These are phyloP conservation scores for Lucifuga dentata DNA, from an alignment of 2,113 vertebrate genomes.

Conservation along the genomic window DNA sequence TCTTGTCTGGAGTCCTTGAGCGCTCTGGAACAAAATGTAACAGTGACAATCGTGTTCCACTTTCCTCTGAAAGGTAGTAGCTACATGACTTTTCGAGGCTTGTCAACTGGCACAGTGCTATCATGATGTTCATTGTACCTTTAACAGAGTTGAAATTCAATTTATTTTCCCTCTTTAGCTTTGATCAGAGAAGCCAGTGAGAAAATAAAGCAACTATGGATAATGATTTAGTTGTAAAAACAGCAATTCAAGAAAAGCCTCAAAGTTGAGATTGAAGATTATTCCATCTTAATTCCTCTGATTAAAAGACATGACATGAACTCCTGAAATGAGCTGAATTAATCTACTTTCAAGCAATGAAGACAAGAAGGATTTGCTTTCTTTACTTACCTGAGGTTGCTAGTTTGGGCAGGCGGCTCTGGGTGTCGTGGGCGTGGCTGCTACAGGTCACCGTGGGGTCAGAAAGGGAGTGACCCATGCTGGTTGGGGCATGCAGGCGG, in stretches of 20 bases:
- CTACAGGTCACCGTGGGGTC: conserved; percentile 82
- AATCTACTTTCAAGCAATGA: background rate
- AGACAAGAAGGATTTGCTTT: background rate
- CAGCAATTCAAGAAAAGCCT: too few species aligned
- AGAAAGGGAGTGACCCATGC: conserved; percentile 85
- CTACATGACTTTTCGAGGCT: conserved; percentile 19
- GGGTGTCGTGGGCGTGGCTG: conserved; percentile 67
- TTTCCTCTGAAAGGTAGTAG: conserved; percentile 13
- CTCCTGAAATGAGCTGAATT: too few species aligned
- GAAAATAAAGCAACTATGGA: background rate
- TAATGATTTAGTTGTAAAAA: too few species aligned
- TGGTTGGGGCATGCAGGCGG: conserved; percentile 64
- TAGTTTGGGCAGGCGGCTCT: conserved; percentile 85
- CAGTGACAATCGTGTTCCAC: conserved; percentile 44
- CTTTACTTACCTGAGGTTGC: conserved; percentile 84
- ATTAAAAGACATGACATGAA: too few species aligned
- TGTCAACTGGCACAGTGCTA: background rate
- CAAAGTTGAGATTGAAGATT: too few species aligned
- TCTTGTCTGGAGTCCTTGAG: conserved; percentile 27
- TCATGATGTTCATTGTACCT: background rate
- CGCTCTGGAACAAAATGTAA: conserved; percentile 16
- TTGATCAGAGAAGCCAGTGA: conserved; percentile 2
- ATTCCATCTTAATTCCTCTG: too few species aligned
- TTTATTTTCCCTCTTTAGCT: conserved; percentile 3
- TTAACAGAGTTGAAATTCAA: conserved; percentile 15